Conservation (phyloP, 1,140 invertebrate species). For the Acromyrmex charruanus region DNA sequence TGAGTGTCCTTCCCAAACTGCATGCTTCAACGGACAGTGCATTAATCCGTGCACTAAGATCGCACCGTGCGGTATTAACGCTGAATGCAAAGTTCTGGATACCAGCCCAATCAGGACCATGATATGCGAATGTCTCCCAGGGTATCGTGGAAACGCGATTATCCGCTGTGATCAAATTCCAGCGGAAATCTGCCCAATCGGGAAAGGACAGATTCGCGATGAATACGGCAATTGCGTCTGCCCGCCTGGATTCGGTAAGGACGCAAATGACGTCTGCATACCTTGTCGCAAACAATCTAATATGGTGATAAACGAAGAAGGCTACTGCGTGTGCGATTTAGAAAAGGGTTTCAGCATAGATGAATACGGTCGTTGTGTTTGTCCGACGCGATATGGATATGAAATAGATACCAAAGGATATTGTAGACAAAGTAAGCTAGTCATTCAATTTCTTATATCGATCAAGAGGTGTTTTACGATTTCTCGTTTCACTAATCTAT, state of each 20-base stretch:
- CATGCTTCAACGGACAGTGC: constrained; percentile 93
- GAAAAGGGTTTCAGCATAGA: constrained; percentile 92
- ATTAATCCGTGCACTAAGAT: constrained; percentile 94
- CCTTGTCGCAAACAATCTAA: constrained; percentile 91
- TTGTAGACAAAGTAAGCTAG: constrained; percentile 87
- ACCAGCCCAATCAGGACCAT: constrained; percentile 94
- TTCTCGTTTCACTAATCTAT: not conserved
- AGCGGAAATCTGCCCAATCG: constrained; percentile 89
- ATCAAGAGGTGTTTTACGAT: not conserved
- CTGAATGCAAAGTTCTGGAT: constrained; percentile 93
- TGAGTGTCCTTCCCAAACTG: constrained; percentile 93
- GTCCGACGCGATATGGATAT: constrained; percentile 91
- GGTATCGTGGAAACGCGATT: constrained; percentile 93
- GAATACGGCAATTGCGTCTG: constrained; percentile 92
- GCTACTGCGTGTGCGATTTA: constrained; percentile 93
- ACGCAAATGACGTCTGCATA: constrained; percentile 91
- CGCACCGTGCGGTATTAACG: constrained; percentile 93
- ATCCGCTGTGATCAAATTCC: constrained; percentile 90
- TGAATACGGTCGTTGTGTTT: constrained; percentile 92
- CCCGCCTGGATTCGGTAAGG: constrained; percentile 91
- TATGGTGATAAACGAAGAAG: constrained; percentile 91
- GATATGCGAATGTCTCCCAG: constrained; percentile 95
- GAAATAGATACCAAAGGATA: constrained; percentile 89
- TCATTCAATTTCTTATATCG: not conserved
- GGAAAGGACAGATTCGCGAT: constrained; percentile 91